phyloP scores from a whole-genome alignment of 2,113 vertebrate species.

The Tursiops truncatus region DNA sequence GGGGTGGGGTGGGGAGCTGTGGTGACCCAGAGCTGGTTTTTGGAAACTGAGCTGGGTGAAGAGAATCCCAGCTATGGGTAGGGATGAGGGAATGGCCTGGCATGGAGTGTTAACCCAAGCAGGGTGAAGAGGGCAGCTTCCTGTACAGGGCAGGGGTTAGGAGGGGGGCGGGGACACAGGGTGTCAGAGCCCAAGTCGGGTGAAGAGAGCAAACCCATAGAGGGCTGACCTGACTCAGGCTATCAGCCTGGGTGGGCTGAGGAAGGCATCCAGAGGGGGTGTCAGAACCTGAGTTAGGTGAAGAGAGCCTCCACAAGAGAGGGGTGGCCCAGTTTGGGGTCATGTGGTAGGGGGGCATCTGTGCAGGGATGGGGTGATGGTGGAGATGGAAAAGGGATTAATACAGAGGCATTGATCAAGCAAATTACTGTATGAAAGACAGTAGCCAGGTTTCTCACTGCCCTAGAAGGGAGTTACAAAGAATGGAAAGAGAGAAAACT shows the following conservation, averaged over 20 bases:
- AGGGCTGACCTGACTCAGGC: background rate
- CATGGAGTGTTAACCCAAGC: background rate
- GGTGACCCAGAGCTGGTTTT: background rate
- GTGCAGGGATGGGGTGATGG: background rate
- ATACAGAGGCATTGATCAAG: background rate
- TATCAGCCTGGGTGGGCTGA: background rate
- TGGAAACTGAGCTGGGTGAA: background rate
- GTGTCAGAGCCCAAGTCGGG: background rate
- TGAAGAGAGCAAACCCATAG: background rate
- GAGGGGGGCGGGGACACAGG: background rate
- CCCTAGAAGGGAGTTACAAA: background rate
- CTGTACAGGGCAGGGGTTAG: background rate
- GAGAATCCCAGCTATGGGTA: background rate
- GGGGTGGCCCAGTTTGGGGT: background rate
- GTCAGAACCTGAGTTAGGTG: background rate
- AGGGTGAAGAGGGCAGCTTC: background rate
- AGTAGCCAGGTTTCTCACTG: background rate
- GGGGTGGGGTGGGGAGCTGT: too few relatives aligned
- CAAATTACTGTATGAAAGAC: background rate
- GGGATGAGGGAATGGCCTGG: background rate
- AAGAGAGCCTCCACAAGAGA: background rate
- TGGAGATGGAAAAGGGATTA: background rate
- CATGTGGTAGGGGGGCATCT: background rate
- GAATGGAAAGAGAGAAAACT: background rate
- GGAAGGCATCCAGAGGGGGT: background rate